These are phyloP conservation scores for Watsonalla cultraria DNA, from an alignment of 2,888 invertebrate genomes.

Conservation along the genomic window DNA sequence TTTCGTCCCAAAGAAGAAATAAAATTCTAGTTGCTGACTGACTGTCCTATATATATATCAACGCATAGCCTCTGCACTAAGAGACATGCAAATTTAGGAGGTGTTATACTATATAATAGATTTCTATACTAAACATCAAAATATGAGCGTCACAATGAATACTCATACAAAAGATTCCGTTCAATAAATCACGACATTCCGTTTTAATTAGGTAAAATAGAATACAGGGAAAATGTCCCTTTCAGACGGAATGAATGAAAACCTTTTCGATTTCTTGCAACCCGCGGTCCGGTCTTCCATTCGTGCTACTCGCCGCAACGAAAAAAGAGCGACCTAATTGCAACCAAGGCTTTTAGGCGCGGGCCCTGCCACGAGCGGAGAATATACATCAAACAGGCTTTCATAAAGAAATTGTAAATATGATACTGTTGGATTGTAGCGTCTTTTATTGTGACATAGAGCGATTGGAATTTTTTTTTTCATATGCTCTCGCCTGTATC, in stretches of 20 bases:
- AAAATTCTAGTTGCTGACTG: too few species aligned
- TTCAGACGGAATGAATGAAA: slow-evolving; percentile 39
- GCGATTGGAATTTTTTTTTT: background rate
- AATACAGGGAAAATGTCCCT: slow-evolving; percentile 8
- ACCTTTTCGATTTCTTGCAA: slow-evolving; percentile 45
- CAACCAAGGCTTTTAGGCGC: slow-evolving; percentile 43
- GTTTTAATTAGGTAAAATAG: background rate
- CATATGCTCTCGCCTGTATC: too few species aligned
- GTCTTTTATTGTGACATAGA: too few species aligned
- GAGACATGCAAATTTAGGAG: too few species aligned
- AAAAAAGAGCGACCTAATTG: slow-evolving; percentile 58
- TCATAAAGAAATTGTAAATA: too few species aligned
- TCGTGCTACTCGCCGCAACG: slow-evolving; percentile 38
- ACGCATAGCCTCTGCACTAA: too few species aligned
- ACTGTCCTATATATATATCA: too few species aligned
- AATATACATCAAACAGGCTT: background rate
- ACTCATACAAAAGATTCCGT: background rate
- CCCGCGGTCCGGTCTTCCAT: slow-evolving; percentile 23
- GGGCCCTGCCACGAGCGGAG: slow-evolving; percentile 30
- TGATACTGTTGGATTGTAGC: too few species aligned
- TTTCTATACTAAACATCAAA: too few species aligned
- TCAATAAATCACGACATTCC: background rate
- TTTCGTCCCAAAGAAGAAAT: too few species aligned
- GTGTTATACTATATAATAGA: too few species aligned
- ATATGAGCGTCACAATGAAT: too few species aligned